phyloP scores from a whole-genome alignment of 30 jellyfish, hydroid and myxozoan genomes.

The Turritopsis rubra region DNA sequence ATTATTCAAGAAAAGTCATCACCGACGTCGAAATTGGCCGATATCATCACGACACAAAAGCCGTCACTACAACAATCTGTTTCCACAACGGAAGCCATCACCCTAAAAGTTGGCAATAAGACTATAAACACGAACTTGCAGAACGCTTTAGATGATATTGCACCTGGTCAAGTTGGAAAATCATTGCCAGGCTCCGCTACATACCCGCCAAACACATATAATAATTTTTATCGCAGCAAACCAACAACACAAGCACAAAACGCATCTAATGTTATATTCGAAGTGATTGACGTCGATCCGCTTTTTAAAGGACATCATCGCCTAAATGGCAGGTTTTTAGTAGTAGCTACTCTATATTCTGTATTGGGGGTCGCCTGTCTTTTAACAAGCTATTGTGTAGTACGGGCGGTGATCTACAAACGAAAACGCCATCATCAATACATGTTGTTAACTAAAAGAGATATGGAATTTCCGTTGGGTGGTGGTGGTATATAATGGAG shows the following conservation, averaged over 20 bases:
- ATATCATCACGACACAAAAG: background rate
- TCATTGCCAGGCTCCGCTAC: slow-evolving; percentile 2
- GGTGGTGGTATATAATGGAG: slow-evolving; percentile 81
- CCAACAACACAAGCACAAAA: slow-evolving; percentile 15
- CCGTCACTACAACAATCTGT: background rate
- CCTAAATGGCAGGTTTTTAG: slow-evolving; percentile 37
- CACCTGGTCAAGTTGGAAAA: slow-evolving; percentile 60
- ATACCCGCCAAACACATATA: slow-evolving; percentile 20
- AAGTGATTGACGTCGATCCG: slow-evolving; percentile 80
- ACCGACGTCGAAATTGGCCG: background rate
- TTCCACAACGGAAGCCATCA: slow-evolving; percentile 27
- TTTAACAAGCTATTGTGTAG: slow-evolving; percentile 62
- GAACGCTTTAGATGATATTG: slow-evolving; percentile 73
- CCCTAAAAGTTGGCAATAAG: slow-evolving; percentile 26
- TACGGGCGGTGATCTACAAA: slow-evolving; percentile 42
- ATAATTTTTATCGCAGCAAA: background rate
- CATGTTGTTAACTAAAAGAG: slow-evolving; percentile 79
- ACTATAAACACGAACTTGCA: slow-evolving; percentile 46
- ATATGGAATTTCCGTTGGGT: slow-evolving; percentile 88
- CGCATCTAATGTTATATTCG: slow-evolving; percentile 60
- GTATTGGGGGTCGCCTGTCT: slow-evolving; percentile 57
- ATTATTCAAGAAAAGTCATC: background rate
- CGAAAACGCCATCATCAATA: slow-evolving; percentile 73
- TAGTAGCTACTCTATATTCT: slow-evolving; percentile 57
- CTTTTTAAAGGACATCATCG: slow-evolving; percentile 35